These are phyloP conservation scores for Zaprionus africanus DNA, from an alignment of 1,140 invertebrate species.

Conservation along the genomic window DNA sequence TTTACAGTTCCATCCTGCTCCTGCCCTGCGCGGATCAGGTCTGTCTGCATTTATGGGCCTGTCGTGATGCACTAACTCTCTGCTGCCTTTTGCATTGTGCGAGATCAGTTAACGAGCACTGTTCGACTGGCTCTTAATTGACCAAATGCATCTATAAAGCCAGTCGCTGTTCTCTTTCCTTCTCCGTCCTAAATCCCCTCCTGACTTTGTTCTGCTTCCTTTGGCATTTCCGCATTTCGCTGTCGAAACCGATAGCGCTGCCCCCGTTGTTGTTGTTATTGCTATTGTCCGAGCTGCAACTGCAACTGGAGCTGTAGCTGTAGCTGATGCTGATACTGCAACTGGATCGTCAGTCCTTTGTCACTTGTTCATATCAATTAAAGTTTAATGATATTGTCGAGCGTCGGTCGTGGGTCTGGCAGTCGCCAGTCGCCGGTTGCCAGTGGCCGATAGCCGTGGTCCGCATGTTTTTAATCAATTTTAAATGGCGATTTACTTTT, in stretches of 20 bases:
- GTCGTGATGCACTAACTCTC: slow-evolving; percentile 15
- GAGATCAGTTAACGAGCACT: slow-evolving; percentile 72
- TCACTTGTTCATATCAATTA: slow-evolving; percentile 81
- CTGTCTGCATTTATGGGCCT: slow-evolving; percentile 58
- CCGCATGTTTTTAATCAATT: slow-evolving; percentile 80
- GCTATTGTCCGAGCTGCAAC: neutral
- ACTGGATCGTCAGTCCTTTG: slow-evolving; percentile 49
- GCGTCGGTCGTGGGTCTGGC: slow-evolving; percentile 8
- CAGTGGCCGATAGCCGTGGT: slow-evolving; percentile 34
- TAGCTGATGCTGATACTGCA: slow-evolving; percentile 21
- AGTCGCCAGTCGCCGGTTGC: slow-evolving; percentile 16
- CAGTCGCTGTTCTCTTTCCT: neutral
- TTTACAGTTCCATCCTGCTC: slow-evolving; percentile 27
- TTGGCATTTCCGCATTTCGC: slow-evolving; percentile 69
- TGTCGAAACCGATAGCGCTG: slow-evolving; percentile 55
- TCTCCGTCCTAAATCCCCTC: neutral
- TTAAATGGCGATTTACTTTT: slow-evolving; percentile 77
- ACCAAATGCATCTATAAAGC: slow-evolving; percentile 72
- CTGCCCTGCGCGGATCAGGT: neutral
- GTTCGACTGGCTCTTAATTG: slow-evolving; percentile 66
- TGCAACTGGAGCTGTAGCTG: slow-evolving; percentile 5
- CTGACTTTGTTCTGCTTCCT: slow-evolving; percentile 58
- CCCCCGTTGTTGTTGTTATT: slow-evolving; percentile 32
- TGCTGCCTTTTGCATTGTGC: slow-evolving; percentile 44
- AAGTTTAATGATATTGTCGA: slow-evolving; percentile 79